A percentile compares a stretch with the other conserved stretches of the same genome.
Evolutionary conservation across 2,113 vertebrate genomes (phyloP).

Genomic region (Cheirogaleus medius): DNA sequence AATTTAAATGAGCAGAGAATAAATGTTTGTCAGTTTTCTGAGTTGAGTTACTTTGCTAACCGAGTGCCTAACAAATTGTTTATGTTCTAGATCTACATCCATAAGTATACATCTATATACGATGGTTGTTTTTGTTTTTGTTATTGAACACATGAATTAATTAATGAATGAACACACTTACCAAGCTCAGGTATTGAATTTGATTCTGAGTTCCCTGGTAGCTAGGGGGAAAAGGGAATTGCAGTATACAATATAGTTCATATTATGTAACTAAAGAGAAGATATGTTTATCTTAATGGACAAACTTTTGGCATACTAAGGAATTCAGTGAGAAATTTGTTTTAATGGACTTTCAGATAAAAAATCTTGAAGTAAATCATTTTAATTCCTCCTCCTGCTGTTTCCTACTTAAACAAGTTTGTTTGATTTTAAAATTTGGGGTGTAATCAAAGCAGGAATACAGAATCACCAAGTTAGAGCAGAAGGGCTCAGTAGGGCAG

Average conservation of each 20-base stretch:
- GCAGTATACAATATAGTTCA: neutral
- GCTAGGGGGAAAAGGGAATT: neutral
- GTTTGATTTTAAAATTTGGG: neutral
- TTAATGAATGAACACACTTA: neutral
- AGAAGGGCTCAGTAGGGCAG: neutral
- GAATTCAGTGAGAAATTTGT: neutral
- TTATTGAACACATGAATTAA: neutral
- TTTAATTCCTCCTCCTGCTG: neutral
- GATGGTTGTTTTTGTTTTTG: neutral
- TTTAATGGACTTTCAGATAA: neutral
- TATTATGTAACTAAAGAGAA: neutral
- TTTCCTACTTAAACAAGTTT: neutral
- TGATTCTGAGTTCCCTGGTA: neutral
- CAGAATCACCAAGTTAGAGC: neutral
- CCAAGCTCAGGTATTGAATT: neutral
- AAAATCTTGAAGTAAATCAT: neutral
- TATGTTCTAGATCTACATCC: neutral
- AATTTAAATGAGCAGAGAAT: slow-evolving; percentile 6
- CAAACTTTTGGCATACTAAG: neutral
- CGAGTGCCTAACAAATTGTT: neutral
- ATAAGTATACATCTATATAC: neutral
- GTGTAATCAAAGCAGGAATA: neutral
- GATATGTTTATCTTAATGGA: neutral
- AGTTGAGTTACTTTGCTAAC: neutral
- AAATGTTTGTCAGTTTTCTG: neutral